Percentiles rank a stretch among this genome's conserved stretches.
Conservation (phyloP, 2,113 vertebrate genomes). For the Oncorhynchus tshawytscha region DNA sequence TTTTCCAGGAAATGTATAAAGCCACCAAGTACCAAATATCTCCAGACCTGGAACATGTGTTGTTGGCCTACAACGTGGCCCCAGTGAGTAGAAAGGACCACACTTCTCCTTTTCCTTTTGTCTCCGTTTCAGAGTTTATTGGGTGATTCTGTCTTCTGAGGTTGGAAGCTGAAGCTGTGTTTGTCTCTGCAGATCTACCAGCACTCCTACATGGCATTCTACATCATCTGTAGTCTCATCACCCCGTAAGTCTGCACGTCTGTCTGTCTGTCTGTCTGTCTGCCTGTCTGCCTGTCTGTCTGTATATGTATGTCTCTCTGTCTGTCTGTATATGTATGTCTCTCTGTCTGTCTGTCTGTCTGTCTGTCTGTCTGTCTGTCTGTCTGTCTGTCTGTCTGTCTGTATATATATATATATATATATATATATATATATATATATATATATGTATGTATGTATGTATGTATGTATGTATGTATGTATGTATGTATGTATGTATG, state of each 20-base stretch:
- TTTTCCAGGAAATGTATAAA: conserved; percentile 81
- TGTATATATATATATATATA: too few species aligned
- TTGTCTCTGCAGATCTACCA: conserved; percentile 83
- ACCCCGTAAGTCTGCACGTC: conserved; percentile 64
- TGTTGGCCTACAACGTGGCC: conserved; percentile 87
- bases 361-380: too few species aligned
- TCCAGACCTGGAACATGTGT: conserved; percentile 86
- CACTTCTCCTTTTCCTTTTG: not conserved
- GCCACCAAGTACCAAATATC: conserved; percentile 89
- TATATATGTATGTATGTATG: too few species aligned
- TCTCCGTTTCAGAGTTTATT: not conserved
- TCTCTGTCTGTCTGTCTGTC: too few species aligned
- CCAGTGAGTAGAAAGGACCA: conserved; percentile 73
- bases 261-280: not conserved
- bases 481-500: too few species aligned
- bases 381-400: too few species aligned
- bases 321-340: not conserved
- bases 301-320: not conserved
- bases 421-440: too few species aligned
- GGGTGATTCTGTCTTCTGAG: not conserved
- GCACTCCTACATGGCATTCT: conserved; percentile 86
- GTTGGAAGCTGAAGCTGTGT: conserved; percentile 6
- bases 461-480: too few species aligned
- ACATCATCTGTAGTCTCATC: conserved; percentile 84
- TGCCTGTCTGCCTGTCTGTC: not conserved